Evolutionary conservation across 2,797 vertebrate genomes (phyloP).

Genomic region (Steatocranus sp.): DNA sequence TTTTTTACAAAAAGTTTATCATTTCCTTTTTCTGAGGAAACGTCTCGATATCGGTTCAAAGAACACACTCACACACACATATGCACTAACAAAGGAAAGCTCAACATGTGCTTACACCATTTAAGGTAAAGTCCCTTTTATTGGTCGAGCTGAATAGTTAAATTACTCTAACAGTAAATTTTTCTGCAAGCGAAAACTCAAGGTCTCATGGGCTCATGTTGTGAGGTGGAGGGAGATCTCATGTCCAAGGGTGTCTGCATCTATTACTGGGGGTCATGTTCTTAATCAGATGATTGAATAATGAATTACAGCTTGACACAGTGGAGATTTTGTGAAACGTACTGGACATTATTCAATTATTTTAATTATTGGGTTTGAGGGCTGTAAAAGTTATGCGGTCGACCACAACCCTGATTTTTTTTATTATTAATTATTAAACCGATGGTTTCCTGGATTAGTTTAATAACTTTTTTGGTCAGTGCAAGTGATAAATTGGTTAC

Average conservation of each 20-base stretch:
- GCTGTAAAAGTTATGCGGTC: background rate
- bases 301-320: background rate
- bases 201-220: background rate
- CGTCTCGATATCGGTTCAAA: slow-evolving; percentile 11
- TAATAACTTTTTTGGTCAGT: background rate
- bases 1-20: slow-evolving; percentile 31
- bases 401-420: background rate
- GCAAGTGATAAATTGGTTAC: background rate
- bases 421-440: background rate
- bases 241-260: background rate
- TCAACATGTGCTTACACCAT: slow-evolving; percentile 3
- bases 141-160: slow-evolving; percentile 9
- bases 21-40: slow-evolving; percentile 46
- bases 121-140: background rate
- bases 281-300: background rate
- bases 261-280: background rate
- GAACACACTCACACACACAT: slow-evolving; percentile 18
- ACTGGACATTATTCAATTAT: background rate
- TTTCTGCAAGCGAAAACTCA: background rate
- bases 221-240: background rate
- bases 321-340: background rate
- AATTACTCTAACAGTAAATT: background rate
- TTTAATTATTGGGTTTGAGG: background rate
- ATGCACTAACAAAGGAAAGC: background rate
- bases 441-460: background rate